A percentile compares a stretch with the other conserved stretches of the same genome.
These are phyloP conservation scores for Cylloceria caligata DNA, from an alignment of 2,888 invertebrate genomes.

Conservation along the genomic window DNA sequence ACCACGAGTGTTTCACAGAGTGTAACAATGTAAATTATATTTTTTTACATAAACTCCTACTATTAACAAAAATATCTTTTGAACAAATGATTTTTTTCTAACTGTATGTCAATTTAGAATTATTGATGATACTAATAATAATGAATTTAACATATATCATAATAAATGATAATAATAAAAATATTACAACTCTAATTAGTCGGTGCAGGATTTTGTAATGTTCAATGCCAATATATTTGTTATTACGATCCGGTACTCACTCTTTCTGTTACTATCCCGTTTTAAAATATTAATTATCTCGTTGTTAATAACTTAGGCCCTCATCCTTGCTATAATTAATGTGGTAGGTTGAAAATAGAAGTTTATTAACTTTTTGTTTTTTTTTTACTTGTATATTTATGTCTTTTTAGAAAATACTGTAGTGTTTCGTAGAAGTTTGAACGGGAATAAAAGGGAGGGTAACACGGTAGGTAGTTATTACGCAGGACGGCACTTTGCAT, in stretches of 20 bases:
- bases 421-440: neutral
- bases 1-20: neutral
- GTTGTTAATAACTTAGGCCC: too few species aligned
- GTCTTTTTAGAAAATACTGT: too few species aligned
- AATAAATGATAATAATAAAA: too few species aligned
- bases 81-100: neutral
- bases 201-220: too few species aligned
- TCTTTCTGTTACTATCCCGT: neutral
- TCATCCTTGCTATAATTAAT: neutral
- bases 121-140: neutral
- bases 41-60: neutral
- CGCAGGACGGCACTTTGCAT: constrained; percentile 28
- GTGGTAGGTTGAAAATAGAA: neutral
- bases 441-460: too few species aligned
- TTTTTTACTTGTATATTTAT: too few species aligned
- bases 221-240: too few species aligned
- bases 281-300: too few species aligned
- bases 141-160: too few species aligned
- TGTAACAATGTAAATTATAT: neutral
- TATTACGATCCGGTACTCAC: neutral
- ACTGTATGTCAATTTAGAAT: neutral
- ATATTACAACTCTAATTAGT: too few species aligned
- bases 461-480: constrained; percentile 42
- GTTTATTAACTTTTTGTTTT: too few species aligned
- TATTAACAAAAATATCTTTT: neutral